A percentile compares a stretch with the other conserved stretches of the same genome.
These are phyloP conservation scores for Orestias chungarensis DNA, from an alignment of 2,797 vertebrate species.

Conservation along the genomic window DNA sequence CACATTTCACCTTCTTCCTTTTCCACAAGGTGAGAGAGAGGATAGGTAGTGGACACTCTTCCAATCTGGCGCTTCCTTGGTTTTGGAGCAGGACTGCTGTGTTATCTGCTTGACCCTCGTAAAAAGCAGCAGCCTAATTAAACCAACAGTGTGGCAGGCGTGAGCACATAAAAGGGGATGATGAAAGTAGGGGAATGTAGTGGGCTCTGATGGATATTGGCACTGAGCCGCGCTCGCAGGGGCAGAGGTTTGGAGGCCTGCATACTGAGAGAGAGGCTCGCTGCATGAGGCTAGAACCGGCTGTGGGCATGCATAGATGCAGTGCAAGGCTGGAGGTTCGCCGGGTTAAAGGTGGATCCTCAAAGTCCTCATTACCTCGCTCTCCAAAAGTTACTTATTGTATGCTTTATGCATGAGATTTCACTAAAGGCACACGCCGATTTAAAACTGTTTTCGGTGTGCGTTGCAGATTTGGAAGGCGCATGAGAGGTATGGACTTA, in stretches of 20 bases:
- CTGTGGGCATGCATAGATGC: conserved; percentile 27
- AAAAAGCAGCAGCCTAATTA: conserved; percentile 77
- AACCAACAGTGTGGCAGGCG: conserved; percentile 71
- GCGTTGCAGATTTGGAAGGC: conserved; percentile 11
- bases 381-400: background rate
- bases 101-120: conserved; percentile 68
- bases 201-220: conserved; percentile 79
- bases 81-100: conserved; percentile 49
- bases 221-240: conserved; percentile 73
- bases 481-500: background rate
- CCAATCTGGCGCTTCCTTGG: conserved; percentile 70
- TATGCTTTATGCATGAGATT: background rate
- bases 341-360: conserved; percentile 1
- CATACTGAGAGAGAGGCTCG: conserved; percentile 69
- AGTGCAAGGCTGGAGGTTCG: conserved; percentile 1
- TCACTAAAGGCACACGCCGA: background rate
- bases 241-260: conserved; percentile 68
- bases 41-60: conserved; percentile 65
- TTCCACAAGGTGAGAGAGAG: conserved; percentile 30
- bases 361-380: background rate
- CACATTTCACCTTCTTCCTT: conserved; percentile 67
- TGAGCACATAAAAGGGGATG: conserved; percentile 80
- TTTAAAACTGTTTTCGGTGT: conserved; percentile 8
- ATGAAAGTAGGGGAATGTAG: conserved; percentile 75
- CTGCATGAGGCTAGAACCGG: conserved; percentile 40